Evolutionary conservation across 2,888 invertebrate species (phyloP), one percentile per base, ranked within the genome.

Genomic region (Drosophila multiciliata): DNA sequence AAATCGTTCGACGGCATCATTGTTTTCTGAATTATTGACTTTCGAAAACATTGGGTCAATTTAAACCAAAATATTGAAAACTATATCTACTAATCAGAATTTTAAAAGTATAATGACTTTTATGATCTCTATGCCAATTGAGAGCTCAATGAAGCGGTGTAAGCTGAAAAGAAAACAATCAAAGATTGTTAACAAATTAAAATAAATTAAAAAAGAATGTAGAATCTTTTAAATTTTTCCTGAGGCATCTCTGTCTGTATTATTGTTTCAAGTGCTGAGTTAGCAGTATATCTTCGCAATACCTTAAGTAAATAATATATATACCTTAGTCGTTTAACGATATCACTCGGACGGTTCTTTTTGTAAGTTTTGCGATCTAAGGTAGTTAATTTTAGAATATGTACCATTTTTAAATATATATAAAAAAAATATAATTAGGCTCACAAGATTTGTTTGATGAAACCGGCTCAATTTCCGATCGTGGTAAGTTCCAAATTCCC

Each of bases 401-500:
- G 6, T n/a, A 36, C 0, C 17, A 55, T 42, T 33, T 5, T 23
- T 17, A 12, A 6, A 15, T 8, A 17, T 6, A 5, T 20, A 52
- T 8, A 17, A 1, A 12, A 11, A n/a, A 11, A 6, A 12, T 2
- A 23, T 17, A 11, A 36, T 4, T 38, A 9, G n/a, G 63, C 71
- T 35, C 54, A 60, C 82, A 12, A 5, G 57, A 48, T 33, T 42
- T 35, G 15, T 45, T 67, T 8, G 57, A 11, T 17, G 63, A 7
- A 17, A 73, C 20, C 1, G 15, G 29, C 6, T 68, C 54, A 9
- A 12, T 35, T 45, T 42, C 72, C 0, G 75, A 48, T 15, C 58
- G 42, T 29, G 80, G 82, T 52, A 69, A 67, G 5, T 78, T 78
- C 86, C 86, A 86, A 55, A 86, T 86, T 17, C 86, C 86, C 45